Evolutionary conservation across 37 sponge, comb jelly and placozoan species (phyloP), one percentile per base, ranked within the genome.

Genomic region (Axinella damicornis): DNA sequence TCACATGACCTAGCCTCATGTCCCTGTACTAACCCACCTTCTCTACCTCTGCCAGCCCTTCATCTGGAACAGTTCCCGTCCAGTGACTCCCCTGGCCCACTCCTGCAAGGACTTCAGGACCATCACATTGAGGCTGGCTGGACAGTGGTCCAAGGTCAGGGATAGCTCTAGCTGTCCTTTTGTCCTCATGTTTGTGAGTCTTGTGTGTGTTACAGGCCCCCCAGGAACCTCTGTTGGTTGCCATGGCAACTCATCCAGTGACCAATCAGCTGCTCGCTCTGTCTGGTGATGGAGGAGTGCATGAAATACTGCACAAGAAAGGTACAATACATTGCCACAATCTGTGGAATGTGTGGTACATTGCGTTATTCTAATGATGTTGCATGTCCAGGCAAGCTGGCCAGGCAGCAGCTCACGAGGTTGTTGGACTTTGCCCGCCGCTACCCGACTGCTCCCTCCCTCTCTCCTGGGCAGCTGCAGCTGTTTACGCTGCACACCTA

Each of bases 401-500:
- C 9, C 46, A 4, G 46, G 46, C 46, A 46, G 46, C 46, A 46
- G 9, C 46, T 46, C 46, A 46, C 46, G 6, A 46, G 46, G 9
- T 9, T 46, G 46, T 46, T 46, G 46, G 46, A 46, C 46, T 46
- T 46, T 61, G 62, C 5, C 5, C 27, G 25, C 62, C 62, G 5
- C 40, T 52, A 0, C 64, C 31, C 41, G n/a, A n/a, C 62, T 61
- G 21, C 28, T 40, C 32, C 40, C 41, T 30, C 28, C 78, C 65
- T 63, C 57, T 46, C 46, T 46, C 46, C 9, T 9, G 46, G 46
- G 6, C 46, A 18, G 34, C 24, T 83, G 2, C 83, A 87, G 28
- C 39, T 88, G 27, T 85, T 84, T 69, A 35, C 37, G 28, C 41
- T 82, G n/a, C 85, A 92, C 40, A 85, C 85, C 53, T 80, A 76